Conservation (phyloP, 2,113 vertebrate genomes). For the Brachyistius frenatus region DNA sequence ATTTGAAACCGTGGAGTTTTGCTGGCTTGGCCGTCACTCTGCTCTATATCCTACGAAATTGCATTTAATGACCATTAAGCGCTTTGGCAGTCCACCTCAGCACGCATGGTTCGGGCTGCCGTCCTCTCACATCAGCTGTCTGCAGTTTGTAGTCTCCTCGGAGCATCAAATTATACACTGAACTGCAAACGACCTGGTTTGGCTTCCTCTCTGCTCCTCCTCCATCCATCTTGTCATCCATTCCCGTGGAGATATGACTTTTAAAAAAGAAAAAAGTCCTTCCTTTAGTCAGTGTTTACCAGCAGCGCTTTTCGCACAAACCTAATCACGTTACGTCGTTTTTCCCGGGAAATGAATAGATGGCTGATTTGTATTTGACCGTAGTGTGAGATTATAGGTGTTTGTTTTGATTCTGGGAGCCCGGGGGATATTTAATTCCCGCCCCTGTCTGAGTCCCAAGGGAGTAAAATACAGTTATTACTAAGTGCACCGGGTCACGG, state of each 20-base stretch:
- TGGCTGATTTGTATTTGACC: slow-evolving; percentile 45
- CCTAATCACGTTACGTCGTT: slow-evolving; percentile 38
- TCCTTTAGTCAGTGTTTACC: neutral
- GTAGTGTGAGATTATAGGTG: slow-evolving; percentile 24
- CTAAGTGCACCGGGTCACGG: slow-evolving; percentile 28
- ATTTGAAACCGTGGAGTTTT: neutral
- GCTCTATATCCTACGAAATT: slow-evolving; percentile 11
- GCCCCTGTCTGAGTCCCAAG: slow-evolving; percentile 32
- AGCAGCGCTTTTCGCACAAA: neutral
- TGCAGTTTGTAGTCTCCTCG: slow-evolving; percentile 4
- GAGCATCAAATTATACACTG: slow-evolving; percentile 22
- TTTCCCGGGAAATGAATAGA: slow-evolving; percentile 66
- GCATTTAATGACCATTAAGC: slow-evolving; percentile 34
- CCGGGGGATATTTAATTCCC: slow-evolving; percentile 34
- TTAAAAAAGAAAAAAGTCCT: too few relatives aligned
- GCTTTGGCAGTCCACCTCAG: slow-evolving; percentile 11
- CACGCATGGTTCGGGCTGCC: neutral
- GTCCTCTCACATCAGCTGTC: slow-evolving; percentile 2
- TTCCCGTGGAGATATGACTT: too few relatives aligned
- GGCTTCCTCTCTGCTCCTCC: neutral
- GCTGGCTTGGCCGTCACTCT: slow-evolving; percentile 1
- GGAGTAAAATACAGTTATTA: slow-evolving; percentile 55
- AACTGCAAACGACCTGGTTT: neutral
- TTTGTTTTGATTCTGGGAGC: slow-evolving; percentile 60
- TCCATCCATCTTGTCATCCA: too few relatives aligned